Base-by-base conservation (phyloP, 1,140 invertebrate species). In the Camponotus floridanus region DNA sequence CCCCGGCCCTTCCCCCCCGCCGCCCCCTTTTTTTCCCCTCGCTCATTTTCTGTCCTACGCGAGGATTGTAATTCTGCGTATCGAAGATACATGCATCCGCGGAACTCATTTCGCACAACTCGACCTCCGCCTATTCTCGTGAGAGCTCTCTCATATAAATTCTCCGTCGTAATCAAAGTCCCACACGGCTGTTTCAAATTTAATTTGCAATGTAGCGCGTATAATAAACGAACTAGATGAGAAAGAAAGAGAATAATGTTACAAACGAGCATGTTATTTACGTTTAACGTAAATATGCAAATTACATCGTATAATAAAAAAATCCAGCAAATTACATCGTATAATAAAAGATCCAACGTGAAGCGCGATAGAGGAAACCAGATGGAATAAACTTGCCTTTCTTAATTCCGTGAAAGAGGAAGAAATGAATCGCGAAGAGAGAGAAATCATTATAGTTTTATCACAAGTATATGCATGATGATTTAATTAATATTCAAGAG, bases 401-500 rank as follows among this genome's bases (percentile, higher is more conserved):
- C 45, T n/a, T n/a, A 48, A 48, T 48, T 48, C 13, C 45, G 15
- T 15, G 13, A 48, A 48, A 15, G 15, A 36, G 31, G 33, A 71
- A 76, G 9, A 76, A 33, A 21, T 39, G 0, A 15, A 61, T 76
- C 21, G n/a, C 31, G 3, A 4, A 15, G 18, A n/a, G 2, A n/a
- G 2, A 62, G 0, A 62, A 8, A 42, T 62, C 57, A 33, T 13
- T 26, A 3, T 13, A 9, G 8, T 42, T 61, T n/a, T 31, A 11
- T 71, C 45, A 31, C 26, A 21, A 55, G 5, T 15, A 36, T 3
- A 36, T 6, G 11, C 9, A 0, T 26, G 8, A 64, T 11, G 6
- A 61, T 64, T 45, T 65, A 48, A 78, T 78, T 78, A 78, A 78
- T 48, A 48, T 78, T 64, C 39, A 45, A 62, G 9, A 26, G 26